Base-by-base conservation (phyloP, 30 jellyfish, hydroid and myxozoan genomes). In the Rhopilema esculentum region DNA sequence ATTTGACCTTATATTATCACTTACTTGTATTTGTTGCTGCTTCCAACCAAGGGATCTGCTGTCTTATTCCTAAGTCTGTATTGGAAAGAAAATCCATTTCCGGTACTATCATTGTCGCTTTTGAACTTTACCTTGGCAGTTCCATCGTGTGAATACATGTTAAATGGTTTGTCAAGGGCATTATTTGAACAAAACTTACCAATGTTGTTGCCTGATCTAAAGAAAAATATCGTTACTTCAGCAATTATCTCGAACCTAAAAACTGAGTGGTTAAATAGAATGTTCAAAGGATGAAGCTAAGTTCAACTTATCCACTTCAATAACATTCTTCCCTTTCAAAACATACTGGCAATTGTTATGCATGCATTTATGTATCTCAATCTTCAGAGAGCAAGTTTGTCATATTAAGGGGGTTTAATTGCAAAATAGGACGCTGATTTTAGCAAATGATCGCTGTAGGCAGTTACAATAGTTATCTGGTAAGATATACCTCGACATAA, bases 61-160 rank as follows among this genome's bases (percentile, higher is more conserved):
- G n/a, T n/a, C n/a, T n/a, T n/a, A n/a, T n/a, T n/a, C 12, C 57
- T 12, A 12, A 40, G 12, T 12, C 57, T 40, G 57, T 40, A 40
- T 2, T 12, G 6, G 57, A 40, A 40, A 12, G 57, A 40, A 12
- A 40, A 40, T 6, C 57, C 57, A 12, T 6, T 40, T 6, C 57
- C 57, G 9, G 6, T 6, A 12, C 12, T 40, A 6, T 40, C 9
- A 2, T 40, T 12, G 57, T 40, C 57, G 12, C 57, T 40, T 6
- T 12, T 40, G 12, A 40, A 66, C 77, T 20, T 23, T 23, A 66
- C 19, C 40, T 20, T 23, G 16, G 77, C 77, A 23, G 16, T 1
- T 29, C 77, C 77, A 66, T 66, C 77, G 15, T 66, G 12, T 21
- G 77, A 66, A 23, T 66, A 66, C 50, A 66, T 66, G 77, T 23